These are phyloP conservation scores for Orchesella flavescens DNA, from an alignment of 2,888 invertebrate species.

Conservation along the genomic window DNA sequence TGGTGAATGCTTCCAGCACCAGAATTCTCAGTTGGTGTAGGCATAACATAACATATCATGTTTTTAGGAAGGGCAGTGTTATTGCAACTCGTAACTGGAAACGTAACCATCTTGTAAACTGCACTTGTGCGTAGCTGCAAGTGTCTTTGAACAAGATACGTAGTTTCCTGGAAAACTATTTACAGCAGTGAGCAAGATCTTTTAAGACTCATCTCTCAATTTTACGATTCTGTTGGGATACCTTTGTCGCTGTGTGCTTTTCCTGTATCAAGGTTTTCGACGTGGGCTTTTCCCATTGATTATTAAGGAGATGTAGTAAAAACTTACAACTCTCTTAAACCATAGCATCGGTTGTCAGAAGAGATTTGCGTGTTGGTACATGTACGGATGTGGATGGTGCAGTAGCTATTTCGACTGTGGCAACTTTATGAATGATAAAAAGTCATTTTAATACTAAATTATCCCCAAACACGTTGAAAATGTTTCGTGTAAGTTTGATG, in stretches of 20 bases:
- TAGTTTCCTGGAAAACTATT: constrained; percentile 33
- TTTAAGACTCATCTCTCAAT: constrained; percentile 55
- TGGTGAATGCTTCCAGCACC: no score
- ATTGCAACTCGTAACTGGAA: constrained; percentile 38
- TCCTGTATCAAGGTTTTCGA: neutral
- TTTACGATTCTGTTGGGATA: constrained; percentile 54
- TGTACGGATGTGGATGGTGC: neutral
- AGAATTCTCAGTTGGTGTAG: no score
- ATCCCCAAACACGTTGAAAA: neutral
- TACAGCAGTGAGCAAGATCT: constrained; percentile 38
- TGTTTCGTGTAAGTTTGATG: neutral
- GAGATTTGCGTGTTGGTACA: neutral
- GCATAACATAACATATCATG: neutral
- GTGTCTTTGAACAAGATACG: neutral
- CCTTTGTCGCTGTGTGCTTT: constrained; percentile 21
- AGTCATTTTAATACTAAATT: neutral
- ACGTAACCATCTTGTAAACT: neutral
- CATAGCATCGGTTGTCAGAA: no score
- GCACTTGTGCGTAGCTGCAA: neutral
- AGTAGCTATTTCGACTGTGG: no score
- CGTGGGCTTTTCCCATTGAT: constrained; percentile 16
- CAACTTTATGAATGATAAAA: neutral
- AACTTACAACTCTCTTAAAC: no score
- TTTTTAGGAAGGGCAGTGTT: constrained; percentile 9
- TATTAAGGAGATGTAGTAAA: constrained; percentile 10